A percentile compares a stretch with the other conserved stretches of the same genome.
Conservation (phyloP, 1,140 invertebrate species). For the Drosophila nikananu region DNA sequence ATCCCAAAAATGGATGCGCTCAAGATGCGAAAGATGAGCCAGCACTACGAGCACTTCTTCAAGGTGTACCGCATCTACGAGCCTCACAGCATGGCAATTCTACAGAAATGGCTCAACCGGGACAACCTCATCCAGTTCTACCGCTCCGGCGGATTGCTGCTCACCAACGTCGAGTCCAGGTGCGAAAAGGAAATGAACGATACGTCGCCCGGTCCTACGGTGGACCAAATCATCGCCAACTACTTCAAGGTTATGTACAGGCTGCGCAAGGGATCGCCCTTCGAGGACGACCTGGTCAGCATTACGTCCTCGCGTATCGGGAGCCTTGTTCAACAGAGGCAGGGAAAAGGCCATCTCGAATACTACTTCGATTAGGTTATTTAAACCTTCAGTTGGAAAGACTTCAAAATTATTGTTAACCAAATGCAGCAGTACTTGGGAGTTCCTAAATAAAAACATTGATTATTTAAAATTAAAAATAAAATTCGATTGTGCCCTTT, state of each 20-base stretch:
- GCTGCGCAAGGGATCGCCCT: conserved; percentile 39
- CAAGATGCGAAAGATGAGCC: conserved; percentile 37
- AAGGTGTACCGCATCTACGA: conserved; percentile 60
- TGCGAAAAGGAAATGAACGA: conserved; percentile 55
- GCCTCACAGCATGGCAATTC: conserved; percentile 17
- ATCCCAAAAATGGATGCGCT: conserved; percentile 60
- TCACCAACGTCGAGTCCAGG: conserved; percentile 52
- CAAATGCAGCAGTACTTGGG: neutral
- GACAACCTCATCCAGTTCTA: conserved; percentile 64
- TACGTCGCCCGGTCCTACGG: conserved; percentile 16
- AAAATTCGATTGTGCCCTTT: too few relatives aligned
- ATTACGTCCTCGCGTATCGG: conserved; percentile 7
- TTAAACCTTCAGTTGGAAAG: neutral
- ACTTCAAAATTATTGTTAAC: conserved; percentile 14
- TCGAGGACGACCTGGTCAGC: conserved; percentile 12
- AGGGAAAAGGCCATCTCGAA: neutral
- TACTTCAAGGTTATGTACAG: conserved; percentile 59
- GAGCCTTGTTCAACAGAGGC: neutral
- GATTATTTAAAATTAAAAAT: neutral
- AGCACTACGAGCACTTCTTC: conserved; percentile 62
- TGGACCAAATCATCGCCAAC: conserved; percentile 54
- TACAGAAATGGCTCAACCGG: conserved; percentile 59
- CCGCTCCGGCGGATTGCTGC: conserved; percentile 60
- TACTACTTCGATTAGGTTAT: conserved; percentile 25
- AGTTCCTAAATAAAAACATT: neutral